Percentiles rank a stretch among this genome's conserved stretches.
phyloP scores from a whole-genome alignment of 2,888 invertebrate species.

The Malthinus seriepunctatus region DNA sequence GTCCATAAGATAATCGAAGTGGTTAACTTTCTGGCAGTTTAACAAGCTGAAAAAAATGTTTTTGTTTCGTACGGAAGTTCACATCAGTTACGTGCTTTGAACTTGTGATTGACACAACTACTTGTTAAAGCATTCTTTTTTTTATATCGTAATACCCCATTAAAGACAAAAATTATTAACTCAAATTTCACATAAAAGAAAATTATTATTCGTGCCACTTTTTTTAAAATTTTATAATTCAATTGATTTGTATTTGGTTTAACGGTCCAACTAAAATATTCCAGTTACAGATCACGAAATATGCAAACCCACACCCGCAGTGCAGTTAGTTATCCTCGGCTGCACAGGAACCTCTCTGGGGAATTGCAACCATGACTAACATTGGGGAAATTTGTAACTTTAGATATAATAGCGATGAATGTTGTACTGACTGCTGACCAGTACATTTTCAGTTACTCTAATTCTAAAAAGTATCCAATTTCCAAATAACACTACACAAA shows the following conservation, averaged over 20 bases:
- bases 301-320: constrained; percentile 29
- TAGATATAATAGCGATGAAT: constrained; percentile 21
- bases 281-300: constrained; percentile 28
- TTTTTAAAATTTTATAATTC: neutral
- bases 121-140: constrained; percentile 18
- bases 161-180: constrained; percentile 11
- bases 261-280: constrained; percentile 19
- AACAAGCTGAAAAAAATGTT: constrained; percentile 29
- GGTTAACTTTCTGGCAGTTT: constrained; percentile 26
- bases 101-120: constrained; percentile 34
- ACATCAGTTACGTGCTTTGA: constrained; percentile 38
- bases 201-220: neutral
- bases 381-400: constrained; percentile 28
- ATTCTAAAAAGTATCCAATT: constrained; percentile 1
- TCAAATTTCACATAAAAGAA: constrained; percentile 3
- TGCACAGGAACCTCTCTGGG: constrained; percentile 31
- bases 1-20: constrained; percentile 19
- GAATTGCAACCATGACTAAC: constrained; percentile 33
- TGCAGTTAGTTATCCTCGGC: constrained; percentile 35
- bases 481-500: neutral
- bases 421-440: constrained; percentile 20
- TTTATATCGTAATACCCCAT: constrained; percentile 6
- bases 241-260: constrained; percentile 25
- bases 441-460: constrained; percentile 7
- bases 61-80: constrained; percentile 34